These are phyloP conservation scores for Mesorhabditis sp. DNA, from an alignment of 2,888 invertebrate species.

Conservation along the genomic window DNA sequence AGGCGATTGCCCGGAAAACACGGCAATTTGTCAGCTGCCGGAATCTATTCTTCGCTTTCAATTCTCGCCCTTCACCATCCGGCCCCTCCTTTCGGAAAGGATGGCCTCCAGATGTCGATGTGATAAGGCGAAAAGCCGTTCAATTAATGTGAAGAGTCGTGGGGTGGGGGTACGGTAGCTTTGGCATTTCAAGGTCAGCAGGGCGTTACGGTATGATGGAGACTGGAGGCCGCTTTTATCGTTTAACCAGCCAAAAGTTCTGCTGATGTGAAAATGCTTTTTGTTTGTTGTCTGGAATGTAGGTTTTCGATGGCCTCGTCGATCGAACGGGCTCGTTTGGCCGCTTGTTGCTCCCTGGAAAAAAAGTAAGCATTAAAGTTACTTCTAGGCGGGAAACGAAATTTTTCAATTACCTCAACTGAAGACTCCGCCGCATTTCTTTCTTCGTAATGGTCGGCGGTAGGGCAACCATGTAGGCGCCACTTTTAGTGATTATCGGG, in stretches of 20 bases:
- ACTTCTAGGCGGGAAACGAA: neutral
- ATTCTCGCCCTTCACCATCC: too few relatives aligned
- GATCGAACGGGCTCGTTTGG: neutral
- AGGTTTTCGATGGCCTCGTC: constrained; percentile 19
- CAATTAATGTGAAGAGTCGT: too few relatives aligned
- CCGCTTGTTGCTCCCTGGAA: neutral
- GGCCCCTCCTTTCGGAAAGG: too few relatives aligned
- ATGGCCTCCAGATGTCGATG: too few relatives aligned
- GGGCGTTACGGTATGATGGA: too few relatives aligned
- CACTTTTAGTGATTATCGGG: constrained; percentile 1
- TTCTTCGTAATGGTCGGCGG: neutral
- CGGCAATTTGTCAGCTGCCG: too few relatives aligned
- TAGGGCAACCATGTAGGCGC: constrained; percentile 3
- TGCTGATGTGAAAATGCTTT: constrained; percentile 35
- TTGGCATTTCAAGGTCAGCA: too few relatives aligned
- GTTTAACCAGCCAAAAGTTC: constrained; percentile 26
- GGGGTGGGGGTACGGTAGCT: too few relatives aligned
- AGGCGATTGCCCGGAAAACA: too few relatives aligned
- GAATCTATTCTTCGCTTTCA: too few relatives aligned
- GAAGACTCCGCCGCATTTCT: neutral
- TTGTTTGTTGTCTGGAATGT: constrained; percentile 16
- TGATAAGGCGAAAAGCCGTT: too few relatives aligned
- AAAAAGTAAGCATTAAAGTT: neutral
- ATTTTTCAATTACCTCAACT: neutral
- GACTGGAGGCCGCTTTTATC: too few relatives aligned